Percentiles rank a stretch among this genome's conserved stretches.
These are phyloP conservation scores for Microtus pennsylvanicus DNA, from an alignment of 2,113 vertebrate species.

Conservation along the genomic window DNA sequence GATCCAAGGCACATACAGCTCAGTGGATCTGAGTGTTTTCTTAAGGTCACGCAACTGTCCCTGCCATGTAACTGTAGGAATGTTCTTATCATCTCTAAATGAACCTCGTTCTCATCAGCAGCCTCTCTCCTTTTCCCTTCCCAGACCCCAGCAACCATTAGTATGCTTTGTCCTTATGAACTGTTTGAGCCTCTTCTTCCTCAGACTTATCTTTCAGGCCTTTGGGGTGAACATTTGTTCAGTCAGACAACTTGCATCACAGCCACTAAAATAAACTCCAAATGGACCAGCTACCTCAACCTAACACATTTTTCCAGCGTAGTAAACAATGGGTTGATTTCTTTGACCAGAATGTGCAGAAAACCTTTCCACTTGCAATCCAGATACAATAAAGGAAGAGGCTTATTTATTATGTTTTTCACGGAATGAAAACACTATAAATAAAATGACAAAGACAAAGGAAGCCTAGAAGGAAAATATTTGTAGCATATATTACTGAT, in stretches of 20 bases:
- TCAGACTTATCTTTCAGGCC: not conserved
- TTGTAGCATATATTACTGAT: slow-evolving; percentile 13
- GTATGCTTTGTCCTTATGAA: not conserved
- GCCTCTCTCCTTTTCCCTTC: not conserved
- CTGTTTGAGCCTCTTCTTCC: not conserved
- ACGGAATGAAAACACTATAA: not conserved
- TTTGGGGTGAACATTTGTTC: not conserved
- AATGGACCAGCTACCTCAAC: not conserved
- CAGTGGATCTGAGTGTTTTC: not conserved
- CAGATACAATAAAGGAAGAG: not conserved
- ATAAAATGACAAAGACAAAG: slow-evolving; percentile 4
- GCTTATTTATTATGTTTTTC: not conserved
- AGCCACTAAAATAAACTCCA: not conserved
- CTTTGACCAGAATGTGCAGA: not conserved
- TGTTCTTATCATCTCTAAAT: not conserved
- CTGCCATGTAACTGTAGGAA: not conserved
- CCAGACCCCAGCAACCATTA: not conserved
- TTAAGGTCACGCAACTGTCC: not conserved
- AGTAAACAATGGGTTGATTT: not conserved
- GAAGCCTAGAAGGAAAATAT: not conserved
- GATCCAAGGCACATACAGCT: not conserved
- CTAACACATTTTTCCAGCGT: not conserved
- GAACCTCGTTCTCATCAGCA: not conserved
- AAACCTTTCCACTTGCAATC: not conserved
- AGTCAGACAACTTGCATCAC: not conserved